phyloP scores from a whole-genome alignment of 1,140 invertebrate genomes.

The Hestina assimilis region DNA sequence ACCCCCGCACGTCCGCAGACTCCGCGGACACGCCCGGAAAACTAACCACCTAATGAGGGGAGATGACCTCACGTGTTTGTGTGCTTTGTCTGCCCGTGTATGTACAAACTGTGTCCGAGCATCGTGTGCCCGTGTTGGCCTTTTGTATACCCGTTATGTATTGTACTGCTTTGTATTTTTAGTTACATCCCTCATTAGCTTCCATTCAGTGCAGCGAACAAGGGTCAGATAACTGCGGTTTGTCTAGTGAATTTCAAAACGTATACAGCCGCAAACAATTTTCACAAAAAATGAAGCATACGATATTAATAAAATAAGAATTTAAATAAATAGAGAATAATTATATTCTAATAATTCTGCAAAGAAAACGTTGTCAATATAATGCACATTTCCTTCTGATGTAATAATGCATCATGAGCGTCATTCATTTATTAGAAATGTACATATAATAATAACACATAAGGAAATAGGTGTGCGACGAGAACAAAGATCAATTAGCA shows the following conservation, averaged over 20 bases:
- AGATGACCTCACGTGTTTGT: conserved; percentile 75
- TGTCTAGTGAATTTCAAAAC: conserved; percentile 6
- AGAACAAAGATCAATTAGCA: conserved; percentile 40
- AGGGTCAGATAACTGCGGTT: conserved; percentile 13
- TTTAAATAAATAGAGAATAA: background rate
- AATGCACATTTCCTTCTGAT: too few species aligned
- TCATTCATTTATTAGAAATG: background rate
- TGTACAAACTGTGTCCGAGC: conserved; percentile 58
- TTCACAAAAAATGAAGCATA: background rate
- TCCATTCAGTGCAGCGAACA: conserved; percentile 21
- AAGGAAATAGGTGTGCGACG: background rate
- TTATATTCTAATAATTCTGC: too few species aligned
- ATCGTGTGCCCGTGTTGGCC: conserved; percentile 42
- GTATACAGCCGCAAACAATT: background rate
- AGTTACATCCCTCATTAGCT: conserved; percentile 24
- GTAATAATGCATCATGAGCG: too few species aligned
- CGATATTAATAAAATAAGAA: background rate
- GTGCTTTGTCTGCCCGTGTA: conserved; percentile 72
- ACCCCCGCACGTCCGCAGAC: conserved; percentile 61
- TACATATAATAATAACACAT: background rate
- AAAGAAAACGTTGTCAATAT: too few species aligned
- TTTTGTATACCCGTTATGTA: conserved; percentile 69
- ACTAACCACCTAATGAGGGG: conserved; percentile 78
- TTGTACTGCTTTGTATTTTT: conserved; percentile 34
- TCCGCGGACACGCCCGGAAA: conserved; percentile 77